A percentile compares a stretch with the other conserved stretches of the same genome.
Evolutionary conservation across 2,888 invertebrate species (phyloP).

Genomic region (Luffia ferchaultella): DNA sequence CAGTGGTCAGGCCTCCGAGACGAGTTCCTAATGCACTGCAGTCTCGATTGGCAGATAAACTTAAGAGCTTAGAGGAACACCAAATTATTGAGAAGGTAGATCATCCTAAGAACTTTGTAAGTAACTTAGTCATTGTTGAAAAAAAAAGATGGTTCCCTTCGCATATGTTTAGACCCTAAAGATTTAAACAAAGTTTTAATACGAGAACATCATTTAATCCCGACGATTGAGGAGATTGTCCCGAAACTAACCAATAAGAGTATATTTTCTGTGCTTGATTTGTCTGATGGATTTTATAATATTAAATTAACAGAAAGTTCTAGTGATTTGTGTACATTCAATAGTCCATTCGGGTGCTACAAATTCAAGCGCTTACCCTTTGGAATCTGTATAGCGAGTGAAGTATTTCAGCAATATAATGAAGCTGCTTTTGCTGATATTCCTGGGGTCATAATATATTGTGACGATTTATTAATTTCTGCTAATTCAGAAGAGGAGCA

Average conservation of each 20-base stretch:
- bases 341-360: conserved; percentile 17
- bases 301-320: conserved; percentile 7
- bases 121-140: conserved; percentile 14
- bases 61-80: conserved; percentile 9
- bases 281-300: conserved; percentile 17
- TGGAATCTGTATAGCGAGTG: conserved; percentile 24
- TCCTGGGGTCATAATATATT: conserved; percentile 24
- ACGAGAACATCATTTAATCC: conserved; percentile 1
- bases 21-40: conserved; percentile 10
- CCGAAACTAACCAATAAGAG: conserved; percentile 4
- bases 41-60: conserved; percentile 10
- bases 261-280: conserved; percentile 11
- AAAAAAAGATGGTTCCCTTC: conserved; percentile 12
- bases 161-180: conserved; percentile 15
- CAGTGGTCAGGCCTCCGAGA: neutral
- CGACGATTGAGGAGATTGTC: neutral
- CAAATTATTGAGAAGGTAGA: conserved; percentile 13
- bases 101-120: conserved; percentile 12
- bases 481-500: neutral
- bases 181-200: conserved; percentile 14
- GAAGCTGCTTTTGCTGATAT: conserved; percentile 25
- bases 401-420: conserved; percentile 26
- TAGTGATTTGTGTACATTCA: conserved; percentile 3
- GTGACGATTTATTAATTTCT: conserved; percentile 27
- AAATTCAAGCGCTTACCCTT: conserved; percentile 25